Conservation (phyloP, 2,888 invertebrate genomes). For the Terebella lapidaria region DNA sequence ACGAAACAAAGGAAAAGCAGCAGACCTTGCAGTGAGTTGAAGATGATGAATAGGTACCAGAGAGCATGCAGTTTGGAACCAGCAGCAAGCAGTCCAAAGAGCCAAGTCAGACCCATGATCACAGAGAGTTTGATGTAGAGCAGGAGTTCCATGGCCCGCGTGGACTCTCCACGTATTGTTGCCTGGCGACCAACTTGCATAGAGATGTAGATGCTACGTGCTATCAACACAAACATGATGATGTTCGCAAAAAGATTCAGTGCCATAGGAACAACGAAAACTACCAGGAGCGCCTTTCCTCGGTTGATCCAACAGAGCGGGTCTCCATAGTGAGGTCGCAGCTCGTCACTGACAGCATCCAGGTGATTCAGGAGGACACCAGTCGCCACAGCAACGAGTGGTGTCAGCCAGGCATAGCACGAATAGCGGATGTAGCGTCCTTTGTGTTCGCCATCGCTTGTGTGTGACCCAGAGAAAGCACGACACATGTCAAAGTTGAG, state of each 20-base stretch:
- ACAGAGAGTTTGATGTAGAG: conserved; percentile 7
- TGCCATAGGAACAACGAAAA: conserved; percentile 7
- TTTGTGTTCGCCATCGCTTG: background rate
- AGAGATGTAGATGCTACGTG: background rate
- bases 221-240: background rate
- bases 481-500: conserved; percentile 8
- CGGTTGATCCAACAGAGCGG: conserved; percentile 6
- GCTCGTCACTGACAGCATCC: background rate
- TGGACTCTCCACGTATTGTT: background rate
- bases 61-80: background rate
- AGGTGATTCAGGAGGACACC: background rate
- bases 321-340: conserved; percentile 7
- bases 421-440: conserved; percentile 1
- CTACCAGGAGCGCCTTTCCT: background rate
- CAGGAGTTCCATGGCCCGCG: background rate
- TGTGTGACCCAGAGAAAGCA: background rate
- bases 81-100: conserved; percentile 8
- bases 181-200: background rate
- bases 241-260: background rate
- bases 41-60: conserved; percentile 11
- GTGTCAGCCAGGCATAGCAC: background rate
- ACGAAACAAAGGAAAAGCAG: conserved; percentile 6
- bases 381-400: background rate
- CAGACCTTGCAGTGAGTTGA: conserved; percentile 8
- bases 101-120: conserved; percentile 13